Conservation (phyloP, 2,888 invertebrate genomes). For the Bugulina stolonifera region DNA sequence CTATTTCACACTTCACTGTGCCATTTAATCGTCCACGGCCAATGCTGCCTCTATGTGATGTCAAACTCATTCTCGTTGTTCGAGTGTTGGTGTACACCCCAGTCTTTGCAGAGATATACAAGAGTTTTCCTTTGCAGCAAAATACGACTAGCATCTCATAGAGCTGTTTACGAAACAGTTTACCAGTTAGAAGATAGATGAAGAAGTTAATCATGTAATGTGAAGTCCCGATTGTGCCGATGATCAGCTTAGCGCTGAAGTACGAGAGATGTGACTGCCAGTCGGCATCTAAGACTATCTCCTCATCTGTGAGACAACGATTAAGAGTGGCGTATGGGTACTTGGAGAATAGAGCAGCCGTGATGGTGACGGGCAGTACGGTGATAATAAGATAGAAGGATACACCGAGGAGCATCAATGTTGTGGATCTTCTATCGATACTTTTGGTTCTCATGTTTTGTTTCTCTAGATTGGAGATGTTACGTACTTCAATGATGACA, state of each 20-base stretch:
- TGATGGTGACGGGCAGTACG: conserved; percentile 48
- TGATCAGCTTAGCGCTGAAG: conserved; percentile 34
- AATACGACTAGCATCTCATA: conserved; percentile 31
- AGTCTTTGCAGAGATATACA: background rate
- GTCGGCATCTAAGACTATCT: conserved; percentile 32
- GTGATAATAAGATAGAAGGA: conserved; percentile 52
- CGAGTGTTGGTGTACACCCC: background rate
- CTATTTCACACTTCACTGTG: background rate
- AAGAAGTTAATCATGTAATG: conserved; percentile 48
- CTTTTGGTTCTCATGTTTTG: conserved; percentile 23
- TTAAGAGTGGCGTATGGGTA: conserved; percentile 35
- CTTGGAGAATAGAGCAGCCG: conserved; percentile 40
- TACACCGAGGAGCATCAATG: conserved; percentile 48
- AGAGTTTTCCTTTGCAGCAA: background rate
- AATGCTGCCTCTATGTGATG: background rate
- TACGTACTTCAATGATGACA: conserved; percentile 46
- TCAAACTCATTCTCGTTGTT: conserved; percentile 15
- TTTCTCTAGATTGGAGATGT: conserved; percentile 28
- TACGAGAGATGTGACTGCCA: conserved; percentile 37
- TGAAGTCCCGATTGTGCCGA: conserved; percentile 42
- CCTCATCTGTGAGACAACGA: conserved; percentile 32
- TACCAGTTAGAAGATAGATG: conserved; percentile 50
- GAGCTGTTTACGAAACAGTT: conserved; percentile 47
- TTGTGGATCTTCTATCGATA: conserved; percentile 42
- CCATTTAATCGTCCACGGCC: background rate